Percentiles rank a stretch among this genome's conserved stretches.
Conservation (phyloP, 1,140 invertebrate species). For the Dreissena polymorpha region DNA sequence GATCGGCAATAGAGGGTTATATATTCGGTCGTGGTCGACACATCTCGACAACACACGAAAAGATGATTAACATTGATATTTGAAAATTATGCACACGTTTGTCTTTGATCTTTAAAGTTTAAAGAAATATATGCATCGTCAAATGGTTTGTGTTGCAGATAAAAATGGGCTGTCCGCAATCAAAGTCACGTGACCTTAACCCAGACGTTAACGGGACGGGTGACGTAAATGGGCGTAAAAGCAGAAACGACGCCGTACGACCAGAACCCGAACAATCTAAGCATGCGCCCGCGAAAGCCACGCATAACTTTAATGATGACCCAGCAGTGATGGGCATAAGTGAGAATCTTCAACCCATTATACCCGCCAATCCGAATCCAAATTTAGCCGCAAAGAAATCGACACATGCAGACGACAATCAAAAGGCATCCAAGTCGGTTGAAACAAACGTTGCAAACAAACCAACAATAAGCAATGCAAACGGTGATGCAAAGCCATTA, state of each 20-base stretch:
- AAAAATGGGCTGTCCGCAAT: conserved; percentile 47
- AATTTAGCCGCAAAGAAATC: not conserved
- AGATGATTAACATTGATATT: too few species aligned
- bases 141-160: too few species aligned
- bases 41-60: too few species aligned
- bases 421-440: not conserved
- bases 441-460: not conserved
- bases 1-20: too few species aligned
- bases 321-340: conserved; percentile 9
- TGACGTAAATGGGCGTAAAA: not conserved
- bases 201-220: not conserved
- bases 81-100: too few species aligned
- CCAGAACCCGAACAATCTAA: not conserved
- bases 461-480: conserved; percentile 1
- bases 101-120: too few species aligned
- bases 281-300: conserved; percentile 7
- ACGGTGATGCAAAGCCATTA: not conserved
- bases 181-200: conserved; percentile 28
- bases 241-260: conserved; percentile 10
- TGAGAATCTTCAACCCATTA: conserved; percentile 6
- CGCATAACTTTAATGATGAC: conserved; percentile 21
- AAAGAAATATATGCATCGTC: too few species aligned
- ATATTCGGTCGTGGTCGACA: too few species aligned
- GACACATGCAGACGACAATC: not conserved
- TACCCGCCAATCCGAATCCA: not conserved